Percentiles rank a stretch among this genome's conserved stretches.
Conservation (phyloP, 2,113 vertebrate species). For the Zootoca vivipara region DNA sequence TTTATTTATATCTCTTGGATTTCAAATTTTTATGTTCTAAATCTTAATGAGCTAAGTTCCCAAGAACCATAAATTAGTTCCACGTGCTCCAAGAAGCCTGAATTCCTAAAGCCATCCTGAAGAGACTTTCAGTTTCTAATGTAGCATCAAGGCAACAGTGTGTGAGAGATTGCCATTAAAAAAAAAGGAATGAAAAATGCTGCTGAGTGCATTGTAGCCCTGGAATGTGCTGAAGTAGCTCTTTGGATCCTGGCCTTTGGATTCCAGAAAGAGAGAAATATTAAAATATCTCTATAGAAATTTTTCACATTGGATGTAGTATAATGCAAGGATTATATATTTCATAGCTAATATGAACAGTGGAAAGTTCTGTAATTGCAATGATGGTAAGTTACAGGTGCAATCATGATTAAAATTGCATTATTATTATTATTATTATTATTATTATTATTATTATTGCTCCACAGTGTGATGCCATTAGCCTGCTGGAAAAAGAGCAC, state of each 20-base stretch:
- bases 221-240: neutral
- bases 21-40: neutral
- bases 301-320: neutral
- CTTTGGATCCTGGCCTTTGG: neutral
- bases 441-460: neutral
- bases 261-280: neutral
- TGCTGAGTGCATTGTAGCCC: no score
- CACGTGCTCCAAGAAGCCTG: neutral
- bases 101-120: neutral
- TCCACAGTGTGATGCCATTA: slow-evolving; percentile 95
- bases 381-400: neutral
- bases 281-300: neutral
- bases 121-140: neutral
- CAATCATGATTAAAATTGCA: slow-evolving; percentile 28
- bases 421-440: neutral
- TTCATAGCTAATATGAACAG: neutral
- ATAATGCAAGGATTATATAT: neutral
- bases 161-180: neutral
- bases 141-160: neutral
- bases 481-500: slow-evolving; percentile 96
- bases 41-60: neutral
- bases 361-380: slow-evolving; percentile 21
- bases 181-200: neutral
- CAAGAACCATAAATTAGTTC: neutral
- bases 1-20: neutral